Evolutionary conservation across 2,113 vertebrate genomes (phyloP), one percentile per base, ranked within the genome.

Genomic region (Brachyistius frenatus): DNA sequence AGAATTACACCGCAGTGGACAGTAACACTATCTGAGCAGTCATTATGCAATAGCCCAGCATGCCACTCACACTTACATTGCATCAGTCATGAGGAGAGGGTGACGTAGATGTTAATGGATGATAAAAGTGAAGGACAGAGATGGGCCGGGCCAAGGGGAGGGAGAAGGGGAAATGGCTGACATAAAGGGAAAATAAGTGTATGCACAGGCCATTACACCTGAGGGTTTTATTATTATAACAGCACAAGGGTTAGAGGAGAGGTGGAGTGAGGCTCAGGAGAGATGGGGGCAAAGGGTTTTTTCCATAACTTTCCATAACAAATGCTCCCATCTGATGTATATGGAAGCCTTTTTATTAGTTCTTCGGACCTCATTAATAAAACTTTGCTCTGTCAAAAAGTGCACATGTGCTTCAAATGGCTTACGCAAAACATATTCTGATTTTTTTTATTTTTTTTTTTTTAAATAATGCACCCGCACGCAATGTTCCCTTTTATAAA

Each of bases 1-100:
- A 73, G 69, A 73, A 83, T 86, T 73, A 86, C 86, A 76, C 58
- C 66, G 23, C 0, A 1, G 9, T 30, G 67, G 71, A 83, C 84
- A 74, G 66, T 74, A 85, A 83, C 74, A 41, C 72, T 50, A 78
- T 77, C 84, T 64, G 66, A 70, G 8, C 53, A 23, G 56, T 76
- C 56, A 68, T 88, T 82, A 82, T 78, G 78, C 81, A 81, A 75
- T 41, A 57, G 49, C 10, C 56, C 69, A 61, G 46, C 9, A 15
- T 49, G 66, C 49, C 66, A 39, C 63, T 76, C 47, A 50, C 39
- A 69, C 54, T 70, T 53, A 30, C 60, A 60, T 36, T 44, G 50
- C 66, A 55, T 70, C 71, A 39, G 78, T 66, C 74, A 78, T 76
- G 73, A 80, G 13, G 1, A 54, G 52, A 58, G 61, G 58, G 44